Evolutionary conservation across 2,113 vertebrate species (phyloP).

Genomic region (Erpornis zantholeuca): DNA sequence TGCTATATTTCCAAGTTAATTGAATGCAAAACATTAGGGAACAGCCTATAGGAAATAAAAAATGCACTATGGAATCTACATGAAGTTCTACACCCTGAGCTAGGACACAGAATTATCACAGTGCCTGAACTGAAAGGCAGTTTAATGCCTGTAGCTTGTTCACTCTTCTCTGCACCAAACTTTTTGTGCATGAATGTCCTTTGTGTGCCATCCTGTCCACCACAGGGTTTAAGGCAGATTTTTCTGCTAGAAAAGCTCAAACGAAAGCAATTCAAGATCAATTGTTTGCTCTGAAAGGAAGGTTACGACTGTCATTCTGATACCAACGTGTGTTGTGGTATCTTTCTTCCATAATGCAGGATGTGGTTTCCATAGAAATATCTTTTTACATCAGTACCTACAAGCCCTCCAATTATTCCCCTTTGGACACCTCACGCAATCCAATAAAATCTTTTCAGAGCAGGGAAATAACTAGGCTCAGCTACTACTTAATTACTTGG

Average conservation of each 20-base stretch:
- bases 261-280: constrained; percentile 40
- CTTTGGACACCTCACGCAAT: not conserved
- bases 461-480: not conserved
- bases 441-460: not conserved
- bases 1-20: not conserved
- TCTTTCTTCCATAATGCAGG: constrained; percentile 30
- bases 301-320: constrained; percentile 51
- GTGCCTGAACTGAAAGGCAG: not conserved
- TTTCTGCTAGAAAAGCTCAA: constrained; percentile 30
- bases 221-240: not conserved
- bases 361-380: constrained; percentile 49
- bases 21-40: not conserved
- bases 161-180: not conserved
- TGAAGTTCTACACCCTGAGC: not conserved
- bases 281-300: constrained; percentile 10
- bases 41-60: not conserved
- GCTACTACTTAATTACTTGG: not conserved
- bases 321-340: not conserved
- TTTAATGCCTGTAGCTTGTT: not conserved
- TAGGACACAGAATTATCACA: not conserved
- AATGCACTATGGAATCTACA: not conserved
- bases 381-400: constrained; percentile 3
- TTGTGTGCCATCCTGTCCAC: not conserved
- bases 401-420: not conserved
- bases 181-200: not conserved